Percentiles rank a stretch among this genome's conserved stretches.
Conservation (phyloP, 1,140 invertebrate species). For the Stenopsyche tienmushanensis region DNA sequence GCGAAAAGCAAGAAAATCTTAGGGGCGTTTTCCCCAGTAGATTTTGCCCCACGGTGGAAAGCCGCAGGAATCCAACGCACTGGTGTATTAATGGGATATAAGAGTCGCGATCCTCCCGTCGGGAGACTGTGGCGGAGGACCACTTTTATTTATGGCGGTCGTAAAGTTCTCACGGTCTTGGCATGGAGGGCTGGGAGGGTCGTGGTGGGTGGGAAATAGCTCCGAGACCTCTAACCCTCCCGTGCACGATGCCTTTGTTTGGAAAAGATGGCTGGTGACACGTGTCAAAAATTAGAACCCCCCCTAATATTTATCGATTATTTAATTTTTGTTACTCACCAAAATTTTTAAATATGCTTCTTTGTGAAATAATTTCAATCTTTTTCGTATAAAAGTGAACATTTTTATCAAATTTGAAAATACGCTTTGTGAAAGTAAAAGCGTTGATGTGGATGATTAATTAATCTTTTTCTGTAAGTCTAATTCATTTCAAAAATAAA, state of each 20-base stretch:
- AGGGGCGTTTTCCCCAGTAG: slow-evolving; percentile 16
- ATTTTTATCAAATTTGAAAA: neutral
- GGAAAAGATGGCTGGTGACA: neutral
- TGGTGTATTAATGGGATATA: slow-evolving; percentile 28
- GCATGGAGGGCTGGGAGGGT: neutral
- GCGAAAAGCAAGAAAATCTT: slow-evolving; percentile 6
- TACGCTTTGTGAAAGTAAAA: neutral
- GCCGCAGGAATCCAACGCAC: slow-evolving; percentile 23
- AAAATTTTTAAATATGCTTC: too few relatives aligned
- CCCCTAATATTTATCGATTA: neutral
- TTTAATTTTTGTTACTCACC: too few relatives aligned
- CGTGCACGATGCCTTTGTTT: slow-evolving; percentile 5
- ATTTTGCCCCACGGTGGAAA: neutral
- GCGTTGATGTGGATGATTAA: neutral
- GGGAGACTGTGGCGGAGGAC: slow-evolving; percentile 9
- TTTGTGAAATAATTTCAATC: too few relatives aligned
- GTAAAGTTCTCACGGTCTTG: slow-evolving; percentile 25
- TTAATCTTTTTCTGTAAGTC: neutral
- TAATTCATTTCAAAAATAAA: neutral
- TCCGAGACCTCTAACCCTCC: neutral
- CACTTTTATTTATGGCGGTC: slow-evolving; percentile 37
- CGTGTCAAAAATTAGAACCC: slow-evolving; percentile 15
- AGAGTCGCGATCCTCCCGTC: slow-evolving; percentile 23
- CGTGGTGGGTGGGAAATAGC: neutral
- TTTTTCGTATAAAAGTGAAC: too few relatives aligned